Evolutionary conservation across 2,113 vertebrate species (phyloP).

Genomic region (Scomber japonicus): DNA sequence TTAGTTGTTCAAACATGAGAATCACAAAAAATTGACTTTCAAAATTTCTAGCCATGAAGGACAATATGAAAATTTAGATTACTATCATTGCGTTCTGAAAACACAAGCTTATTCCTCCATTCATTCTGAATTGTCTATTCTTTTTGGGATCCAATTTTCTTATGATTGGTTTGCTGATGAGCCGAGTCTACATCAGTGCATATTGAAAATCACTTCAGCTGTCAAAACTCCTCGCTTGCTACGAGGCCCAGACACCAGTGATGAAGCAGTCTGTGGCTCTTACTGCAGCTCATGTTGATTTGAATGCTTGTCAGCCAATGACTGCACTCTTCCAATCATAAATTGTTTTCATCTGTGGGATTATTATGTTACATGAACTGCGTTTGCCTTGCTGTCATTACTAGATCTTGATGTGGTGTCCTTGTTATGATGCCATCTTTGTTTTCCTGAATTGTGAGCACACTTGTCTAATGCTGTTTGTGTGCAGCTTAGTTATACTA

Average conservation of each 20-base stretch:
- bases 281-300: neutral
- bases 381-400: neutral
- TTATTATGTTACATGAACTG: neutral
- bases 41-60: neutral
- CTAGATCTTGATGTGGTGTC: neutral
- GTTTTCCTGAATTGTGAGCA: constrained; percentile 4
- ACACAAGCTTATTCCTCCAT: neutral
- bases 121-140: neutral
- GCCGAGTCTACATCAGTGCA: constrained; percentile 1
- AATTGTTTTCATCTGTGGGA: neutral
- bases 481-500: neutral
- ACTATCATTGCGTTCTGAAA: neutral
- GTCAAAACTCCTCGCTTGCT: constrained; percentile 18
- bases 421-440: neutral
- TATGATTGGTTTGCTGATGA: constrained; percentile 44
- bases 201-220: constrained; percentile 32
- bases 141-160: constrained; percentile 27
- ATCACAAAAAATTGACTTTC: neutral
- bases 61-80: constrained; percentile 1
- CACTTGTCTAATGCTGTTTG: neutral
- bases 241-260: constrained; percentile 9
- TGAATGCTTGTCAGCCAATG: constrained; percentile 9
- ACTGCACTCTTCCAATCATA: constrained; percentile 17
- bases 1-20: neutral
- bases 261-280: constrained; percentile 17